Percentiles rank a stretch among this genome's conserved stretches.
phyloP scores from a whole-genome alignment of 2,888 invertebrate species.

The Stenurella melanura region DNA sequence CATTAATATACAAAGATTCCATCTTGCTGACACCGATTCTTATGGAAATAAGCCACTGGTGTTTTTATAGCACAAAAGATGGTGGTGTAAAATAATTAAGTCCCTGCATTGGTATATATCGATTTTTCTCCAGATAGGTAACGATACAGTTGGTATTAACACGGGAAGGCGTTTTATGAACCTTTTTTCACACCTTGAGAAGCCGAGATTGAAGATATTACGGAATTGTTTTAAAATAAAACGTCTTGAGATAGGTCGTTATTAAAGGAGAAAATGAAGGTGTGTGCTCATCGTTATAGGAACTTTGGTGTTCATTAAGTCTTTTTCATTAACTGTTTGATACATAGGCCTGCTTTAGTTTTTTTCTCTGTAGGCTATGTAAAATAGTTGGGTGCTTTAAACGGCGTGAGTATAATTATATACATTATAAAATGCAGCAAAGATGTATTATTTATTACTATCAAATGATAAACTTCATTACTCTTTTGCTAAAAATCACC shows the following conservation, averaged over 20 bases:
- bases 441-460: no score
- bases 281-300: conserved; percentile 6
- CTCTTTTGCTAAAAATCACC: no score
- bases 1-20: conserved; percentile 42
- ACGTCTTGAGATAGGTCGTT: conserved; percentile 45
- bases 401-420: neutral
- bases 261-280: conserved; percentile 28
- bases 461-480: no score
- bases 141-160: conserved; percentile 54
- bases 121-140: conserved; percentile 51
- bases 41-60: conserved; percentile 65
- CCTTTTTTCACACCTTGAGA: conserved; percentile 59
- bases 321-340: neutral
- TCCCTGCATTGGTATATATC: conserved; percentile 61
- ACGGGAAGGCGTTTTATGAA: conserved; percentile 55
- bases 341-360: neutral
- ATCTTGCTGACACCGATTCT: conserved; percentile 50
- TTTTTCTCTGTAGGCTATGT: neutral
- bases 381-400: neutral
- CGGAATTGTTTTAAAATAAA: conserved; percentile 44
- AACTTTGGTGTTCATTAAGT: neutral
- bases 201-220: conserved; percentile 52
- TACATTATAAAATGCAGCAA: neutral
- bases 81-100: conserved; percentile 66
- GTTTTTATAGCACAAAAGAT: conserved; percentile 59